Base-by-base conservation (phyloP, 2,113 vertebrate species). In the Catharus fuscescens region DNA sequence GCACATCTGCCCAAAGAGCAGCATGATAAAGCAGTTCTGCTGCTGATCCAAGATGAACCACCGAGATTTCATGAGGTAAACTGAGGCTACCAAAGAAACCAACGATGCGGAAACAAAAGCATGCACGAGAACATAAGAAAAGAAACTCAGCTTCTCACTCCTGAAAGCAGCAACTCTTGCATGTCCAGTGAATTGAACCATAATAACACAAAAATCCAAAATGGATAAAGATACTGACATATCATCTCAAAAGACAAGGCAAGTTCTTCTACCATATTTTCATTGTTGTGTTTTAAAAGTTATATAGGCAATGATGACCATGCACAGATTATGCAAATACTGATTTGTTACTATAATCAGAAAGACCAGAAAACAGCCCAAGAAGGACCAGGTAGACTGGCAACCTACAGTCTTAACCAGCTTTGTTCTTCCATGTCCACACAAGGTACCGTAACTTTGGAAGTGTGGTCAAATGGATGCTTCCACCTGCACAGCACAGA, bases 301-400 rank as follows among this genome's bases (percentile, higher is more conserved):
- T 65, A 36, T 2, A 34, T 0, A 32, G 21, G n/a, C 12, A 73
- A 72, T 0, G 0, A 3, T 5, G 5, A 87, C 4, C 10, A 9
- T 10, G 29, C 7, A 61, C 1, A 5, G 16, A 52, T 24, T 29
- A 50, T 25, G 29, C 11, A 80, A 90, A 74, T 50, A 66, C 16
- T 40, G 28, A 13, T 21, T 26, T 1, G 2, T 29, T 59, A 57
- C 12, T 18, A 5, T 25, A 66, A 77, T 23, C 13, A 84, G 23
- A 25, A 83, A 50, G 26, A 69, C 20, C 77, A 2, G 8, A 69
- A 76, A 91, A 40, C 2, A 54, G 18, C 11, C 20, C 15, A 48
- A 54, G 25, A 12, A 80, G 23, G 15, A 88, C 9, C 28, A 54
- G 18, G 23, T 0, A 65, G 36, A 48, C 10, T 0, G 12, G 4